These are phyloP conservation scores for Tenthredo amoena DNA, from an alignment of 2,888 invertebrate genomes.

Conservation along the genomic window DNA sequence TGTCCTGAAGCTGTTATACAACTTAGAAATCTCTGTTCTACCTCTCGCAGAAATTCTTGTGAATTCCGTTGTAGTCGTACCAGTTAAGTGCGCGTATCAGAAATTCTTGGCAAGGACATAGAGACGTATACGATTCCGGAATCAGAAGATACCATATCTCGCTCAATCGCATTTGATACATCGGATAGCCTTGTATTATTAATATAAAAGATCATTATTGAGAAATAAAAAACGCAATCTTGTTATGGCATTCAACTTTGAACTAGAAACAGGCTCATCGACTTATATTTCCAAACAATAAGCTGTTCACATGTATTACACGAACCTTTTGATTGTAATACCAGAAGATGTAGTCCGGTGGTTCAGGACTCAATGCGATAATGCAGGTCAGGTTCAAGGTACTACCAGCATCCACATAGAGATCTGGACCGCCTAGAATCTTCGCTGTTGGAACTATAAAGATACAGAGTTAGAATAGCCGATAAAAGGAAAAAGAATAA, in stretches of 20 bases:
- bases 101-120: constrained; percentile 31
- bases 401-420: constrained; percentile 89
- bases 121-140: not conserved
- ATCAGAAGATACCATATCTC: constrained; percentile 9
- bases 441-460: constrained; percentile 86
- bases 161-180: not conserved
- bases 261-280: not conserved
- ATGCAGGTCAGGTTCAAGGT: constrained; percentile 90
- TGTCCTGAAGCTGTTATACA: not conserved
- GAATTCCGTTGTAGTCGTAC: constrained; percentile 2
- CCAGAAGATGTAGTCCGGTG: constrained; percentile 83
- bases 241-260: not conserved
- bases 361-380: constrained; percentile 88
- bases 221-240: not conserved
- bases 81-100: not conserved
- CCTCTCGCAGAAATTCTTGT: constrained; percentile 4
- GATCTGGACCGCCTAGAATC: constrained; percentile 88
- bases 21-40: not conserved
- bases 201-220: not conserved
- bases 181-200: not conserved
- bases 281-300: not conserved
- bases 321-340: constrained; percentile 83
- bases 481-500: constrained; percentile 1
- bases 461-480: constrained; percentile 51
- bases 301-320: constrained; percentile 41